Evolutionary conservation across 2,888 invertebrate genomes (phyloP), one percentile per base, ranked within the genome.

Genomic region (Rutpela maculata): DNA sequence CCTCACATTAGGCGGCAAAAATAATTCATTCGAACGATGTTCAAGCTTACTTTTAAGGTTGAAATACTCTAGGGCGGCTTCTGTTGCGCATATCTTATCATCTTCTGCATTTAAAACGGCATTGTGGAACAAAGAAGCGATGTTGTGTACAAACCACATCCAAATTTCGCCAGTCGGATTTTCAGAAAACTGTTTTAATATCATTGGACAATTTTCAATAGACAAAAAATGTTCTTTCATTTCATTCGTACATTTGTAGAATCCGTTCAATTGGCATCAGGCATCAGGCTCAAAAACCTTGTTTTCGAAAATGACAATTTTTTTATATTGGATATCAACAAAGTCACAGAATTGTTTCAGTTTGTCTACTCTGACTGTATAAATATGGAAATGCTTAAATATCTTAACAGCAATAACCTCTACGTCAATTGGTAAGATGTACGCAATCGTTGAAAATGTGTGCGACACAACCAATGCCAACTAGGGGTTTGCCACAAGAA

Each of bases 61-160:
- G 15, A 65, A 62, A 56, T 66, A 72, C 43, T 67, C 70, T 31
- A 60, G 12, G 5, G 66, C 35, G 9, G 63, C 38, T 63, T 63
- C 63, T n/a, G 65, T 76, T 63, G 65, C 71, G 19, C 63, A 65
- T 57, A 71, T 31, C 56, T 76, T 73, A 22, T 73, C 72, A 26
- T 62, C 72, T 18, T 76, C 73, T 11, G 67, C 60, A 43, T 72
- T 60, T 56, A 72, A 59, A 67, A 76, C 67, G 1, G 17, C 67
- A 43, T 66, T 50, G 17, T 76, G 72, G 43, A 76, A 72, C n/a
- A 76, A 10, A 56, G 72, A 73, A 1, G 72, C 50, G 15, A 71
- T 26, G 31, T 76, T 76, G 71, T 76, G 65, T 12, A 76, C 18
- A 76, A 75, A 69, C 68, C 72, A 76, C 76, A 76, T 71, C 72